Conservation (phyloP, 2,113 vertebrate genomes). For the Cichladusa arquata region DNA sequence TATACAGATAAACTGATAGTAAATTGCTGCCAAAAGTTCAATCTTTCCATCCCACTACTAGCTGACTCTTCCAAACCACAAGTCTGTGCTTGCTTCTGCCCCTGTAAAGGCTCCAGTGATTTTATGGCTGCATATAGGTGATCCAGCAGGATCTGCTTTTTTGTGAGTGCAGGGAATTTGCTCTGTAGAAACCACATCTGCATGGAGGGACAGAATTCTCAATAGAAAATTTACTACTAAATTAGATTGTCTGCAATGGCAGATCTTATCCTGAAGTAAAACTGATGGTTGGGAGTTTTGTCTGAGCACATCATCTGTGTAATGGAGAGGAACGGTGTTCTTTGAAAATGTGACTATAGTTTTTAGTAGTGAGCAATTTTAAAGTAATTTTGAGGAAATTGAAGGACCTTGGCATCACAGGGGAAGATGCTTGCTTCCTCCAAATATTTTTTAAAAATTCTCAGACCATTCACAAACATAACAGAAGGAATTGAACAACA, state of each 20-base stretch:
- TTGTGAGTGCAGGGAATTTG: background rate
- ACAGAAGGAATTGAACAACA: background rate
- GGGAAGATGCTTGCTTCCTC: background rate
- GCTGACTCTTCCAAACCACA: background rate
- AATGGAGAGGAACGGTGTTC: background rate
- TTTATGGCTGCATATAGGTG: background rate
- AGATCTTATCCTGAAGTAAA: background rate
- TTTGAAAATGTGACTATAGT: background rate
- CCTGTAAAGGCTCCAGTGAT: background rate
- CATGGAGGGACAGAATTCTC: background rate
- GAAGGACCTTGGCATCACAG: background rate
- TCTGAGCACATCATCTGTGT: background rate
- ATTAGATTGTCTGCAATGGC: background rate
- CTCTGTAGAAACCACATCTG: rapidly evolving
- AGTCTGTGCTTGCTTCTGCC: background rate
- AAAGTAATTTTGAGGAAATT: background rate
- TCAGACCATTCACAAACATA: background rate
- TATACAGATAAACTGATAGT: background rate
- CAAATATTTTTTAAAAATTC: background rate
- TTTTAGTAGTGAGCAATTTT: background rate
- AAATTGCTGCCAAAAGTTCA: background rate
- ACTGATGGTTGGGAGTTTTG: background rate
- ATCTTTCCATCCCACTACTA: background rate
- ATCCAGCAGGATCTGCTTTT: background rate
- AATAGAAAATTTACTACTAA: background rate